Base-by-base conservation (phyloP, 1,140 invertebrate genomes). In the Cyphomyrmex costatus region DNA sequence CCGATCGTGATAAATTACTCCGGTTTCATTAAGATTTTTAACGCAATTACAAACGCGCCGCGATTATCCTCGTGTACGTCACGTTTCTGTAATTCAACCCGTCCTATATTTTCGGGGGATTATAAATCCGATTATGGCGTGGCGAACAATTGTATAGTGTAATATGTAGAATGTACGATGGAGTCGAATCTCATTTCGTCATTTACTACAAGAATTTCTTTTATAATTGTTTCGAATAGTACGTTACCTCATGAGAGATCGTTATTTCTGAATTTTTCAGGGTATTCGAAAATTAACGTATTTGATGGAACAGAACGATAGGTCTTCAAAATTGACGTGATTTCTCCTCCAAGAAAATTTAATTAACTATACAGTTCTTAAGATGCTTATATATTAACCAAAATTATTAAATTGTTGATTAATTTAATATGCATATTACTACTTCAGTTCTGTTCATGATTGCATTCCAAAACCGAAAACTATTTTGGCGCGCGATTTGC, bases 1-100 rank as follows among this genome's bases (percentile, higher is more conserved):
- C 46, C 51, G 46, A 53, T 30, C 53, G 24, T 14, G 24, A 42
- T 42, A 1, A 65, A 65, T 65, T 42, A 65, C n/a, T 30, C 46
- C 19, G 42, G 12, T 16, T 27, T 19, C 14, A 53, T 74, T 88
- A 60, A 46, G 24, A 49, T 42, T 68, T 24, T 27, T 65, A 19
- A 56, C 14, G 21, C n/a, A 19, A 12, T n/a, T 53, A 53, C 14
- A 56, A 49, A 49, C 5, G 51, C 12, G 78, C 21, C 77, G 30
- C 19, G 65, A 70, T 80, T 68, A 68, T 16, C 30, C 61, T 10
- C 27, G 42, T 33, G 33, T 21, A 14, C n/a, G 3, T 66, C 63
- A 66, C 63, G 63, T 66, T 66, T 66, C 63, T 36, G 33, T 7
- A 66, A 66, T 66, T 66, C 42, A 66, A 66, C 14, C 0, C 2